phyloP scores from a whole-genome alignment of 2,113 vertebrate species.

The Dolichallabes microphthalmus region DNA sequence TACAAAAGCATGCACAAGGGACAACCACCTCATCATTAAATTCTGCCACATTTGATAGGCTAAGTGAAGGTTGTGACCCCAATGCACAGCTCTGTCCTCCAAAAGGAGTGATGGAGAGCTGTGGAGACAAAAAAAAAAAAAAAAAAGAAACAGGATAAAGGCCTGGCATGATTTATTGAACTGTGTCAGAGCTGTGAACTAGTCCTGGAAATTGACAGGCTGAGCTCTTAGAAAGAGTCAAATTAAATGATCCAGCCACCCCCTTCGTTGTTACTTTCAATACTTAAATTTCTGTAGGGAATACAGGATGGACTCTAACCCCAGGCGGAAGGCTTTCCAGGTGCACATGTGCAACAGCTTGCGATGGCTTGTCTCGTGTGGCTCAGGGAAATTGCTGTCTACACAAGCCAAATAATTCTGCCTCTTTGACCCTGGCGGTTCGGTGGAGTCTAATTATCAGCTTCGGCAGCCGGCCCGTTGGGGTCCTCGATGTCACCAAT shows the following conservation, averaged over 20 bases:
- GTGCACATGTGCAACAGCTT: slow-evolving; percentile 85
- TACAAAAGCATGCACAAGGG: slow-evolving; percentile 48
- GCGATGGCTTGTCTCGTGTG: slow-evolving; percentile 81
- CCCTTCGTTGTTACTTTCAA: slow-evolving; percentile 78
- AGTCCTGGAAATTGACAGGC: slow-evolving; percentile 70
- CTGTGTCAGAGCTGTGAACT: slow-evolving; percentile 74
- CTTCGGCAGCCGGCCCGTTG: slow-evolving; percentile 71
- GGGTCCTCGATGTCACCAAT: slow-evolving; percentile 68
- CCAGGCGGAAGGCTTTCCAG: slow-evolving; percentile 42
- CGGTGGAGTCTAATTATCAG: slow-evolving; percentile 85
- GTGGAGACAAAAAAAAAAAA: neutral
- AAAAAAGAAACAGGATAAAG: slow-evolving; percentile 35
- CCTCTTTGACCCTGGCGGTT: slow-evolving; percentile 75
- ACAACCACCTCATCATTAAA: slow-evolving; percentile 58
- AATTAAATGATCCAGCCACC: slow-evolving; percentile 77
- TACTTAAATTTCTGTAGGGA: slow-evolving; percentile 79
- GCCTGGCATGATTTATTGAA: slow-evolving; percentile 74
- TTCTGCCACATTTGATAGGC: slow-evolving; percentile 61
- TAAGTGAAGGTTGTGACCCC: slow-evolving; percentile 54
- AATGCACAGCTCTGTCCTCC: slow-evolving; percentile 36
- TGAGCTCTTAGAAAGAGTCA: slow-evolving; percentile 73
- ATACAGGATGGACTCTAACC: slow-evolving; percentile 71
- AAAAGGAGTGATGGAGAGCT: slow-evolving; percentile 31
- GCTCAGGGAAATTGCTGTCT: slow-evolving; percentile 88
- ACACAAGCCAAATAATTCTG: slow-evolving; percentile 84